Percentiles rank a stretch among this genome's conserved stretches.
These are phyloP conservation scores for Stegodyphus dumicola DNA, from an alignment of 1,140 invertebrate species.

Conservation along the genomic window DNA sequence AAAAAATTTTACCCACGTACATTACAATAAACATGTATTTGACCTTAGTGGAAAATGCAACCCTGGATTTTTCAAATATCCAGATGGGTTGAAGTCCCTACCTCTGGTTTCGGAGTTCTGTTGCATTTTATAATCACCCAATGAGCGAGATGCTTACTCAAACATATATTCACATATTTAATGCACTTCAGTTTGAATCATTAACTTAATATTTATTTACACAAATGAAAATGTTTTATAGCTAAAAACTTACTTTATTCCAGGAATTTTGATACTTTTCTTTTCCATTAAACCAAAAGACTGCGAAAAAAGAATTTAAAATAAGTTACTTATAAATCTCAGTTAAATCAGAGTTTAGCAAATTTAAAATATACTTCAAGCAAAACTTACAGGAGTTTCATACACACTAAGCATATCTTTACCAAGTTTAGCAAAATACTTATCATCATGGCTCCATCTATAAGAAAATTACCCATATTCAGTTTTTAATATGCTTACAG, in stretches of 20 bases:
- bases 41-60: too few species aligned
- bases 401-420: conserved; percentile 86
- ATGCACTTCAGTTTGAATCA: too few species aligned
- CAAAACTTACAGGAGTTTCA: conserved; percentile 82
- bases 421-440: conserved; percentile 91
- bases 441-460: conserved; percentile 94
- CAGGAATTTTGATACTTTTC: conserved; percentile 92
- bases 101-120: too few species aligned
- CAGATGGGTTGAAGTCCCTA: too few species aligned
- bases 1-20: too few species aligned
- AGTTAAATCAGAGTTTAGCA: neutral
- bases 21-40: too few species aligned
- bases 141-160: too few species aligned
- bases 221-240: neutral
- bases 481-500: too few species aligned
- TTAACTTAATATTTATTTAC: neutral
- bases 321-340: neutral
- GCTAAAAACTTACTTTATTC: conserved; percentile 74
- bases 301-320: conserved; percentile 69
- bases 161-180: too few species aligned
- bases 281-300: conserved; percentile 93
- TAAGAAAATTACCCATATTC: neutral
- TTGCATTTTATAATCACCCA: too few species aligned
- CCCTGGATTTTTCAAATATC: too few species aligned
- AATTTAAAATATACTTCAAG: neutral